Evolutionary conservation across 2,888 invertebrate genomes (phyloP), one percentile per base, ranked within the genome.

Genomic region (Sminthurides aquaticus): DNA sequence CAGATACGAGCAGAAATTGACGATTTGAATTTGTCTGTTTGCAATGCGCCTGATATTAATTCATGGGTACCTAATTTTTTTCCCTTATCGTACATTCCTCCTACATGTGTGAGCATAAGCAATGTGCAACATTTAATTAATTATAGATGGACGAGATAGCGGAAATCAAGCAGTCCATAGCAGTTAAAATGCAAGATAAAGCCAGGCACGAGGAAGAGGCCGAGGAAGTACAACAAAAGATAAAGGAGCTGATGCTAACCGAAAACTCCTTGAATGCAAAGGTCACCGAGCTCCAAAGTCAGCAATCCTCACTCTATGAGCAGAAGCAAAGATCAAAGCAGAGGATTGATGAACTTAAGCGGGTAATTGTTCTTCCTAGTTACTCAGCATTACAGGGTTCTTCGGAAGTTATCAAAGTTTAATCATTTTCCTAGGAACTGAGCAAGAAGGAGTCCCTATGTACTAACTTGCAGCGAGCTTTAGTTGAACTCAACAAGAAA

Each of bases 91-190:
- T 28, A 57, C n/a, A 26, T 57, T 27, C 18, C 28, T 11, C 18
- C 27, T 55, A 25, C 15, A 55, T 25, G 3, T 3, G 22, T 20
- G 11, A 56, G 2, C 26, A 56, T 2, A 18, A 26, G 20, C 18
- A n/a, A 11, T 56, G 15, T 11, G n/a, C n/a, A n/a, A 24, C 11
- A 1, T 1, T 60, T 60, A 24, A 49, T 3, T 20, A 27, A 48
- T 43, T 22, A 18, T 34, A 65, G 65, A 57, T 61, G 48, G 65
- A 65, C 18, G 65, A 65, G 24, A 48, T 57, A 8, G 61, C 59
- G 15, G 49, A 56, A 11, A 11, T 27, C 2, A 56, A 62, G n/a
- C 24, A 48, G 24, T 49, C 25, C 5, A 65, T 65, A 15, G 49
- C 29, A 3, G 20, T 15, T 11, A 55, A 64, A 8, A 25, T 2